These are phyloP conservation scores for Scleropages formosus DNA, from an alignment of 2,797 vertebrate species.

Conservation along the genomic window DNA sequence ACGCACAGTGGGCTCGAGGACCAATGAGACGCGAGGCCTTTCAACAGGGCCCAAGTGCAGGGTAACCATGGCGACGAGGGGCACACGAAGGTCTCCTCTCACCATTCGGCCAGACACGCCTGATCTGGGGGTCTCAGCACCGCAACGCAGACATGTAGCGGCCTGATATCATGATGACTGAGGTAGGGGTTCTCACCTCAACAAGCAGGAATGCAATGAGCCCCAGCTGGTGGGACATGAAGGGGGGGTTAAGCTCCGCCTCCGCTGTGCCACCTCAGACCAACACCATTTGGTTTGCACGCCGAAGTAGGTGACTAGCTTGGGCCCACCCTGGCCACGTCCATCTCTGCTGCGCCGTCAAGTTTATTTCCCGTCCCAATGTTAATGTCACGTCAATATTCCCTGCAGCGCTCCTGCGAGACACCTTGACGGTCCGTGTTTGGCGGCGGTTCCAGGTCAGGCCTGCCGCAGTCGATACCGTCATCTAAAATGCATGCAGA, in stretches of 20 bases:
- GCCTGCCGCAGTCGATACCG: conserved; percentile 39
- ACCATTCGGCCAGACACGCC: background rate
- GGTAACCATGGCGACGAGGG: background rate
- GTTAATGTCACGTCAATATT: conserved; percentile 44
- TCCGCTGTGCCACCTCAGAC: background rate
- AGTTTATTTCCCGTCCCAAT: conserved; percentile 37
- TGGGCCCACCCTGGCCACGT: background rate
- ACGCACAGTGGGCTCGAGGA: background rate
- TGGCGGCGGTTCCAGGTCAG: conserved; percentile 33
- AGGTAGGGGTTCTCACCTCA: background rate
- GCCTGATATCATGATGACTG: background rate
- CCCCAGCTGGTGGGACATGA: conserved; percentile 8
- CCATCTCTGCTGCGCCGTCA: conserved; percentile 9
- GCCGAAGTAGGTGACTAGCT: too few relatives aligned
- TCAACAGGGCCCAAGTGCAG: background rate
- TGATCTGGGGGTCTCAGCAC: too few relatives aligned
- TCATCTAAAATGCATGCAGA: conserved; percentile 48
- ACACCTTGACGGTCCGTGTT: conserved; percentile 35
- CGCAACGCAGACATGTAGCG: too few relatives aligned
- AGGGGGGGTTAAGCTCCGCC: conserved; percentile 28
- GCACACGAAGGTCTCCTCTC: background rate
- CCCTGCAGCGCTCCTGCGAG: conserved; percentile 29
- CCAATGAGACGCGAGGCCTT: background rate
- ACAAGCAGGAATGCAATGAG: conserved; percentile 21
- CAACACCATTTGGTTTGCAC: too few relatives aligned